phyloP scores from a whole-genome alignment of 1,140 invertebrate species.

The Vollenhovia emeryi region DNA sequence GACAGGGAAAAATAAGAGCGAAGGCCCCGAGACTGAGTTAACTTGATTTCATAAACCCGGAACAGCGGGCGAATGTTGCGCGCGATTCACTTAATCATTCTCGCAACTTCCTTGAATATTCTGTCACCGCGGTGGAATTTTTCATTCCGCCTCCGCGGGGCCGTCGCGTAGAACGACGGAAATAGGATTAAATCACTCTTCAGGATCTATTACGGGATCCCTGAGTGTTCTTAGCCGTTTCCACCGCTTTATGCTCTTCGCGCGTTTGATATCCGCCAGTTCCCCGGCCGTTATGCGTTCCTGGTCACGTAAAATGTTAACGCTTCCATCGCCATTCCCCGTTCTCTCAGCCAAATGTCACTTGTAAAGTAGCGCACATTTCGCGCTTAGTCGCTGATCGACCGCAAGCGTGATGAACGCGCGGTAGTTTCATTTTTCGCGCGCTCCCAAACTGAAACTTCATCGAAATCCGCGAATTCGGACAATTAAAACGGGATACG shows the following conservation, averaged over 20 bases:
- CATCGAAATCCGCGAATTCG: not conserved
- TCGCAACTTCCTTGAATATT: constrained; percentile 31
- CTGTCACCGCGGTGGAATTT: constrained; percentile 8
- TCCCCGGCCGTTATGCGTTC: not conserved
- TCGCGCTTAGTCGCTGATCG: not conserved
- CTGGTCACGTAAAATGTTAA: constrained; percentile 4
- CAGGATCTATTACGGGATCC: constrained; percentile 15
- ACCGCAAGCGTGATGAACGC: not conserved
- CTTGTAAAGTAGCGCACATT: not conserved
- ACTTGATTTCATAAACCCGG: constrained; percentile 43
- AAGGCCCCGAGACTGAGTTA: not conserved
- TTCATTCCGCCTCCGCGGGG: not conserved
- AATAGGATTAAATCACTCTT: constrained; percentile 34
- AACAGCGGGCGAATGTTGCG: constrained; percentile 9
- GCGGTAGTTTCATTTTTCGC: not conserved
- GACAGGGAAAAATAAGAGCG: constrained; percentile 1
- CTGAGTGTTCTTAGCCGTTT: constrained; percentile 5
- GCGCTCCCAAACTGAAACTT: not conserved
- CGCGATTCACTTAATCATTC: constrained; percentile 47
- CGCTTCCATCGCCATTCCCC: not conserved
- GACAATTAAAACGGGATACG: constrained; percentile 20
- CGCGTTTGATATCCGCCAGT: not conserved
- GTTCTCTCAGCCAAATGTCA: not conserved
- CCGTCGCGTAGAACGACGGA: not conserved
- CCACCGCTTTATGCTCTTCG: not conserved